phyloP scores from a whole-genome alignment of 2,797 vertebrate genomes.

The Onychomys torridus region DNA sequence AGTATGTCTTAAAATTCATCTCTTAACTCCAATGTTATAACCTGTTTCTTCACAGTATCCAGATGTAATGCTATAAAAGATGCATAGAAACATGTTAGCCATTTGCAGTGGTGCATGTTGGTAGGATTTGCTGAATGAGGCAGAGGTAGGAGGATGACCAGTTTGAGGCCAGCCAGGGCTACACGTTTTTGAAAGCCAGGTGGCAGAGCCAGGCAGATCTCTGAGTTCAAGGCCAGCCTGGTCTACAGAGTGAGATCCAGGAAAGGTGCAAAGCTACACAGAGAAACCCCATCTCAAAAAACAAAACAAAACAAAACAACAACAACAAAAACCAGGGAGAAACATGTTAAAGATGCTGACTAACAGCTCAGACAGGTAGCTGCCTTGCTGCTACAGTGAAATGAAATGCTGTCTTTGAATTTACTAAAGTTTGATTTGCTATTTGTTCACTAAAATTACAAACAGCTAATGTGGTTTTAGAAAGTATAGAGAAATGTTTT shows the following conservation, averaged over 20 bases:
- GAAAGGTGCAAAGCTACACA: too few species aligned
- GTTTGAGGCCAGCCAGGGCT: too few species aligned
- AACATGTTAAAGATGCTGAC: not conserved
- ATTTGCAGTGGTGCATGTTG: too few species aligned
- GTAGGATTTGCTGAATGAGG: too few species aligned
- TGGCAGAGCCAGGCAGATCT: too few species aligned
- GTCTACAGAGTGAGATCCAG: too few species aligned
- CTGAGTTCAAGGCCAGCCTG: too few species aligned
- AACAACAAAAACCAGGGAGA: too few species aligned
- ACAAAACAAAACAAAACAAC: too few species aligned
- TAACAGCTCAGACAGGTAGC: not conserved
- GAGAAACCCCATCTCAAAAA: too few species aligned
- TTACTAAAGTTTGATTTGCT: slow-evolving; percentile 50
- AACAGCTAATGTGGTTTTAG: slow-evolving; percentile 1
- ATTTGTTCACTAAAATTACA: slow-evolving; percentile 56
- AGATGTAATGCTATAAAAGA: not conserved
- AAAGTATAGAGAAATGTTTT: slow-evolving; percentile 34
- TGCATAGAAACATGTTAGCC: not conserved
- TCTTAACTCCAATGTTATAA: not conserved
- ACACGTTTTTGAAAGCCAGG: too few species aligned
- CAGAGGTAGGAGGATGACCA: too few species aligned
- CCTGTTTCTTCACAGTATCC: not conserved
- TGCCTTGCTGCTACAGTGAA: slow-evolving; percentile 29
- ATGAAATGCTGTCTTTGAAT: slow-evolving; percentile 47
- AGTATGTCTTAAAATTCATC: slow-evolving; percentile 52